phyloP scores from a whole-genome alignment of 2,888 invertebrate genomes.

The Cheilosia variabilis region DNA sequence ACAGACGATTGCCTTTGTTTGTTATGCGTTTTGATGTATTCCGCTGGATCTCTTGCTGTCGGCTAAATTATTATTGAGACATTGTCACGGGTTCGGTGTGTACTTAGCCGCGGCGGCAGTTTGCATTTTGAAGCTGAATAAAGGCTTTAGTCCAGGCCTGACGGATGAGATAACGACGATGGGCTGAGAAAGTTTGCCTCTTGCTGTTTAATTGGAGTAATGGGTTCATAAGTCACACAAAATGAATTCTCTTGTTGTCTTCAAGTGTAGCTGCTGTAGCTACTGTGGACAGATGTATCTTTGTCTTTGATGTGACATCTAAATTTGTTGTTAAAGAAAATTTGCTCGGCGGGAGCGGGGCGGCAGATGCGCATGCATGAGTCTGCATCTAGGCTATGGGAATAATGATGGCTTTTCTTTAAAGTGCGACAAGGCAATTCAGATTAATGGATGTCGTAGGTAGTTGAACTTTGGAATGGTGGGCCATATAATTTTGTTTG shows the following conservation, averaged over 20 bases:
- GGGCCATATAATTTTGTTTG: too few species aligned
- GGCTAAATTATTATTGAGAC: conserved; percentile 14
- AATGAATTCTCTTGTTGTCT: conserved; percentile 2
- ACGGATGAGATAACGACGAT: conserved; percentile 15
- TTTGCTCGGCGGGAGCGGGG: conserved; percentile 1
- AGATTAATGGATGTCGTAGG: background rate
- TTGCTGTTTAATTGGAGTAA: conserved; percentile 49
- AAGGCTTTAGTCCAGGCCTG: conserved; percentile 8
- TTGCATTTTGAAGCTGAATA: conserved; percentile 35
- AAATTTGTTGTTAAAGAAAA: conserved; percentile 32
- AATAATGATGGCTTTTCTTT: conserved; percentile 11
- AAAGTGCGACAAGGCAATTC: background rate
- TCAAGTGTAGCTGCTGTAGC: background rate
- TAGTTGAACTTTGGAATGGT: too few species aligned
- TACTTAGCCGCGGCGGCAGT: conserved; percentile 1
- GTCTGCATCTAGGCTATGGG: conserved; percentile 22
- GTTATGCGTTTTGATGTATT: conserved; percentile 48
- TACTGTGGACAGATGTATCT: background rate
- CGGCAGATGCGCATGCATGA: conserved; percentile 6
- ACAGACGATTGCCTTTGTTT: conserved; percentile 64
- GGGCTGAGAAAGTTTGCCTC: conserved; percentile 46
- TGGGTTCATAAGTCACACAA: conserved; percentile 58
- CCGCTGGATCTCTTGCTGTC: conserved; percentile 1
- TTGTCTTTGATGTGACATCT: conserved; percentile 10
- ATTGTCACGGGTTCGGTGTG: conserved; percentile 11